Conservation (phyloP, 2,888 invertebrate genomes). For the Dasysyrphus albostriatus region DNA sequence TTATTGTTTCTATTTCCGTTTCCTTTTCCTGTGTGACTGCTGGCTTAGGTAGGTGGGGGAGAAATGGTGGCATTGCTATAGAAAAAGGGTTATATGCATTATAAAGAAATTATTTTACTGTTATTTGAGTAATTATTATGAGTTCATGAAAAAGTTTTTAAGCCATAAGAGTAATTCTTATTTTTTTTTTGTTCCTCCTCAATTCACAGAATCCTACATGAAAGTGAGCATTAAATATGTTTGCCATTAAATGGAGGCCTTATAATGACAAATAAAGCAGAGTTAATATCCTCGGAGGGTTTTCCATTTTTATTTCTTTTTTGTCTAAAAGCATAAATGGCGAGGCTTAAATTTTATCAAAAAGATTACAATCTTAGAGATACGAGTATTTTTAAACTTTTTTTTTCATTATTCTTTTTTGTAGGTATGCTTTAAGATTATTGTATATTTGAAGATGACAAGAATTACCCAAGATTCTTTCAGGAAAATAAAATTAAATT, state of each 20-base stretch:
- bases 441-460: slow-evolving; percentile 22
- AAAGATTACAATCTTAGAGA: slow-evolving; percentile 23
- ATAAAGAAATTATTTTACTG: slow-evolving; percentile 44
- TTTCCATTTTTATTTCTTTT: slow-evolving; percentile 2
- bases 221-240: not conserved
- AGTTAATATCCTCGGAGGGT: slow-evolving; percentile 24
- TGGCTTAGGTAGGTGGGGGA: fast-evolving
- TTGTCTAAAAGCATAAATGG: not conserved
- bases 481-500: slow-evolving; percentile 31
- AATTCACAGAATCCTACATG: not conserved
- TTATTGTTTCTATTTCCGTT: slow-evolving; percentile 65
- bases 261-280: slow-evolving; percentile 29
- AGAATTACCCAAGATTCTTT: slow-evolving; percentile 9
- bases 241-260: not conserved
- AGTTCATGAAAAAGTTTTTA: slow-evolving; percentile 43
- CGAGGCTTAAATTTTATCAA: slow-evolving; percentile 14
- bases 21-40: slow-evolving; percentile 26
- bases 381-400: slow-evolving; percentile 15
- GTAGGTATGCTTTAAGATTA: slow-evolving; percentile 1
- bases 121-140: slow-evolving; percentile 61
- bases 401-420: not conserved
- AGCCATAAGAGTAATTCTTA: slow-evolving; percentile 7
- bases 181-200: not conserved
- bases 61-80: not conserved
- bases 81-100: slow-evolving; percentile 3